Percentiles rank a stretch among this genome's conserved stretches.
These are phyloP conservation scores for Cephalopholis sonnerati DNA, from an alignment of 2,113 vertebrate genomes.

Conservation along the genomic window DNA sequence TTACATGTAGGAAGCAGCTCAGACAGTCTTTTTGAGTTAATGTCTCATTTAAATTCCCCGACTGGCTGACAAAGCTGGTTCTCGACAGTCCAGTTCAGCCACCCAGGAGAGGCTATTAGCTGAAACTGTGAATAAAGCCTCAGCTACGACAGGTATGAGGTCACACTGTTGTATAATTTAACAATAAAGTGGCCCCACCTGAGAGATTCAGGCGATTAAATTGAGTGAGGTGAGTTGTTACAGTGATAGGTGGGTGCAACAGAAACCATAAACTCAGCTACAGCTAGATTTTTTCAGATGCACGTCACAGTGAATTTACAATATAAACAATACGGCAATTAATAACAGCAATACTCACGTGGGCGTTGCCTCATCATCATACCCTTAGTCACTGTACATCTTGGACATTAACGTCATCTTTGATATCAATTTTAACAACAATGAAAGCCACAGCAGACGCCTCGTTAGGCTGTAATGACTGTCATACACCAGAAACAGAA, in stretches of 20 bases:
- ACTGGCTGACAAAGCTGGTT: background rate
- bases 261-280: background rate
- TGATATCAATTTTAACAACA: background rate
- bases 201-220: background rate
- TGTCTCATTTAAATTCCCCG: background rate
- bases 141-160: background rate
- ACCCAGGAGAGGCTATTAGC: background rate
- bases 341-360: constrained; percentile 3
- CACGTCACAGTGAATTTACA: background rate
- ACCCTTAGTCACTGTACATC: background rate
- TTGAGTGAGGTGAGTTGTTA: background rate
- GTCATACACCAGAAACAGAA: background rate
- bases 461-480: background rate
- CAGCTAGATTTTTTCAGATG: background rate
- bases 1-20: background rate
- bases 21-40: background rate
- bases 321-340: background rate
- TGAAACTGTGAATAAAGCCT: background rate
- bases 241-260: background rate
- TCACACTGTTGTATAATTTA: background rate
- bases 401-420: background rate
- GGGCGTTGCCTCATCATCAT: background rate
- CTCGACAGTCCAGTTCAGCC: constrained; percentile 21
- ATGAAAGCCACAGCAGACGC: background rate
- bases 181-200: background rate